These are phyloP conservation scores for Podarcis lilfordi DNA, from an alignment of 2,797 vertebrate genomes.

Conservation along the genomic window DNA sequence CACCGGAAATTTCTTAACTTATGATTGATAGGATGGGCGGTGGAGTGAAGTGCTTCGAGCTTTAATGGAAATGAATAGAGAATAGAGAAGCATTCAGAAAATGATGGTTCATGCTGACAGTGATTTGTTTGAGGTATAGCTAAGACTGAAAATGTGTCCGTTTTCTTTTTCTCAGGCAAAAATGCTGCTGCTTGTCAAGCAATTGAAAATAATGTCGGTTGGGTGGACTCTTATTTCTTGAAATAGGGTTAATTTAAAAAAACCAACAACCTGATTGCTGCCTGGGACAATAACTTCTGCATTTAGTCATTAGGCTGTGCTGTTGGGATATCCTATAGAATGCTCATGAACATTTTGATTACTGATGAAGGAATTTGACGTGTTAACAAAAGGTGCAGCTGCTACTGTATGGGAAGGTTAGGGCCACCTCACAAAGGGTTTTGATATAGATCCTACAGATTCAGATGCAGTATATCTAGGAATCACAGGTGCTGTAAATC, in stretches of 20 bases:
- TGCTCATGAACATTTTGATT: background rate
- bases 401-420: background rate
- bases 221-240: background rate
- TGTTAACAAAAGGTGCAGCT: background rate
- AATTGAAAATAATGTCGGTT: background rate
- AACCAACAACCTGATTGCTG: background rate
- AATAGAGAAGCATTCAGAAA: constrained; percentile 61
- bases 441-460: background rate
- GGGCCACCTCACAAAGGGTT: no score
- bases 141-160: constrained; percentile 49
- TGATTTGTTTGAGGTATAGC: constrained; percentile 70
- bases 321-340: background rate
- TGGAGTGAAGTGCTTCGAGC: constrained; percentile 51
- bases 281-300: no score
- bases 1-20: constrained; percentile 65
- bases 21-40: constrained; percentile 61
- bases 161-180: constrained; percentile 41
- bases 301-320: background rate
- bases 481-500: background rate
- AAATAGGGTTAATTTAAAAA: background rate
- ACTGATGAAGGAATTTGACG: background rate
- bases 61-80: constrained; percentile 67
- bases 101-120: constrained; percentile 69
- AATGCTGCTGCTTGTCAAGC: background rate
- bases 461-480: background rate